Base-by-base conservation (phyloP, 2,888 invertebrate species). In the Oligia strigilis region DNA sequence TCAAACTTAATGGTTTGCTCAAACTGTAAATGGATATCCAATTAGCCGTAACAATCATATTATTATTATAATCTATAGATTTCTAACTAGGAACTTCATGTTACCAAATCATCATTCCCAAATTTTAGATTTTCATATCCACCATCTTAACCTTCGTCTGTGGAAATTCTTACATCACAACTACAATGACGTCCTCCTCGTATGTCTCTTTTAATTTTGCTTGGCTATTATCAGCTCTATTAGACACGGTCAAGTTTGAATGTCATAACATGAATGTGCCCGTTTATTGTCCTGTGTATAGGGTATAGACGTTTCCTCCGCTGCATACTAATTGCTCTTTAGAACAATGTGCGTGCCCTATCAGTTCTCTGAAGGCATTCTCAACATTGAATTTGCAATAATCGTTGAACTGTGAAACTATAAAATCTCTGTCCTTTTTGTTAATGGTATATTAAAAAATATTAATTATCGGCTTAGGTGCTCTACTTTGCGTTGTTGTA, bases 161-260 rank as follows among this genome's bases (percentile, higher is more conserved):
- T 93, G 88, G 88, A 93, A 93, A 93, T 93, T 92, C 82, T 85
- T 88, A 90, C 87, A 86, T 87, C 82, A 72, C 58, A 49, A 78
- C 55, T 77, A 77, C 85, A 87, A 88, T 85, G 85, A 88, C 89
- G 90, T 92, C 91, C 88, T 89, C 90, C 90, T 90, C 87, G 88
- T 89, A 88, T 83, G 87, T 81, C 40, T 91, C 89, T 92, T 93
- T 91, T 90, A 91, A 93, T 94, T 93, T 90, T 89, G 80, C 89
- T 90, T 70, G 90, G 87, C 64, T 91, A 93, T 95, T 94, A 93
- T 93, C 71, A 79, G 76, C 73, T 81, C 43, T 84, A 92, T 96
- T 94, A 91, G 96, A 94, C 94, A 96, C 96, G 96, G 96, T 94
- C 96, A 95, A 94, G 92, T 93, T 91, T 95, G 94, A 95, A 94